phyloP scores from a whole-genome alignment of 2,797 vertebrate species.

The Holocentrus rufus region DNA sequence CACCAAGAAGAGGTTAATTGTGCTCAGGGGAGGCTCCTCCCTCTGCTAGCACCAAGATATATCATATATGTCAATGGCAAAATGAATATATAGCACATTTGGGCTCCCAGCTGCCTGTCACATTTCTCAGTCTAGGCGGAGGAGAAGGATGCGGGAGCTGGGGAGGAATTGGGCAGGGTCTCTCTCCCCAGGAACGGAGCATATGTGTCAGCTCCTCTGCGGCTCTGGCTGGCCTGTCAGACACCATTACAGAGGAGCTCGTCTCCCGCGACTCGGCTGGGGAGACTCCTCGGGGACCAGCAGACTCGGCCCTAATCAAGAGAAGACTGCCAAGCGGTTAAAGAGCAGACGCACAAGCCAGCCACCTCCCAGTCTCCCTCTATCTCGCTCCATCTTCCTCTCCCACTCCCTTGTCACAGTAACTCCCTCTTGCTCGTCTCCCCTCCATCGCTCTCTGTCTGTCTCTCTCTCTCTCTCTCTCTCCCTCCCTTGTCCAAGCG shows the following conservation, averaged over 20 bases:
- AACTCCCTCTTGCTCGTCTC: conserved; percentile 43
- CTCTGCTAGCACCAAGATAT: neutral
- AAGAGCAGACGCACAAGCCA: conserved; percentile 73
- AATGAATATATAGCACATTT: conserved; percentile 1
- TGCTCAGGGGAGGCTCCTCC: neutral
- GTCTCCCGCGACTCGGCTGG: conserved; percentile 74
- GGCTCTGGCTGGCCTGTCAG: conserved; percentile 80
- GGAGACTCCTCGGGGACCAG: conserved; percentile 74
- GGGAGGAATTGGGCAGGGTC: conserved; percentile 54
- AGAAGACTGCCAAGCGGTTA: conserved; percentile 81
- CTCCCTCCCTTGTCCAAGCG: conserved; percentile 39
- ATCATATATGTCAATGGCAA: neutral
- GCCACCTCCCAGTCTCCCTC: conserved; percentile 61
- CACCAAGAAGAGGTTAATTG: neutral
- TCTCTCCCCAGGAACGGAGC: conserved; percentile 72
- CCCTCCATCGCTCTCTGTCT: conserved; percentile 43
- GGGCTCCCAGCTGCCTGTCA: conserved; percentile 13
- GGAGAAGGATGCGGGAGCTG: conserved; percentile 44
- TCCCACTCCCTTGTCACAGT: conserved; percentile 49
- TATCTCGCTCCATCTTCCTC: conserved; percentile 63
- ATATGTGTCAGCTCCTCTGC: conserved; percentile 78
- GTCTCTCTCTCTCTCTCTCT: conserved; percentile 36
- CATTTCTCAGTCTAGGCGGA: conserved; percentile 27
- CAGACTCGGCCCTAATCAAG: conserved; percentile 77
- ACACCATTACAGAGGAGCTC: conserved; percentile 78